These are phyloP conservation scores for Leptinotarsa haldemani DNA, from an alignment of 2,888 invertebrate species.

Conservation along the genomic window DNA sequence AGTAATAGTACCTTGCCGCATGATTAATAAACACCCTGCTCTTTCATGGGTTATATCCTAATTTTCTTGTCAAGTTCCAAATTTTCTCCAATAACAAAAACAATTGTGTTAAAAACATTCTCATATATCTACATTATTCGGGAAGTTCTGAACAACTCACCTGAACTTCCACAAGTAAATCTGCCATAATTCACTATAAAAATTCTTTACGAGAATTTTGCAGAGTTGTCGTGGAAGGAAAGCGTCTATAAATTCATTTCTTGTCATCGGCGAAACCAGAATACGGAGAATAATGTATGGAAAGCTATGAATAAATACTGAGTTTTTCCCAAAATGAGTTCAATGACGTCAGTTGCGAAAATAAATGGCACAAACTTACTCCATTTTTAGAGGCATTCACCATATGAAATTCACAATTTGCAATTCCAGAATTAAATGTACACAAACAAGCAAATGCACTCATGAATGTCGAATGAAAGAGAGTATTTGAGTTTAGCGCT, in stretches of 20 bases:
- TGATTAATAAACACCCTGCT: too few relatives aligned
- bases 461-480: conserved; percentile 3
- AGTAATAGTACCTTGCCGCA: too few relatives aligned
- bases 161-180: not conserved
- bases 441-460: conserved; percentile 14
- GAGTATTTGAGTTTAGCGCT: conserved; percentile 6
- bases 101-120: too few relatives aligned
- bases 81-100: too few relatives aligned
- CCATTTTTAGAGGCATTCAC: not conserved
- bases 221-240: not conserved
- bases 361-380: not conserved
- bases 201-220: not conserved
- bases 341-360: not conserved
- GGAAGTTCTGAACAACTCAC: not conserved
- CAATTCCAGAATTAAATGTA: not conserved
- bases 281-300: not conserved
- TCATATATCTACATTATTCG: too few relatives aligned
- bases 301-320: not conserved
- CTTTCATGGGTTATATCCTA: too few relatives aligned
- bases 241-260: not conserved
- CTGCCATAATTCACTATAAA: not conserved
- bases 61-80: too few relatives aligned
- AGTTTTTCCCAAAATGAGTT: not conserved
- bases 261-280: not conserved
- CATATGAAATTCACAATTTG: not conserved